Percentiles rank a stretch among this genome's conserved stretches.
phyloP scores from a whole-genome alignment of 2,797 vertebrate genomes.

The Hydrocynus forskahlii region DNA sequence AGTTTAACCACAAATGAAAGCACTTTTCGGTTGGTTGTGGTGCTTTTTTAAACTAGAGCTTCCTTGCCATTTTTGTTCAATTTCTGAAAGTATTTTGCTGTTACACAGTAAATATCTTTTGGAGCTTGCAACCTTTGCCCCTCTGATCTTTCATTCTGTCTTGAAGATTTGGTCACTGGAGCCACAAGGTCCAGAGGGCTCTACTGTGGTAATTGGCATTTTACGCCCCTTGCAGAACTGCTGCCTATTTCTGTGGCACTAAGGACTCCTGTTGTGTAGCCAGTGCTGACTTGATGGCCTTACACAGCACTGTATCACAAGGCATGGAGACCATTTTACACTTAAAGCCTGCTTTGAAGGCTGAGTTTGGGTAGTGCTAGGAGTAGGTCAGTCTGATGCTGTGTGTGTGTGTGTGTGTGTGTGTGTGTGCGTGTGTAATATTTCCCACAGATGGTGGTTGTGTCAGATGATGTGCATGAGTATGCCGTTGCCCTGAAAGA shows the following conservation, averaged over 20 bases:
- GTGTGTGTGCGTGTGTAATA: neutral
- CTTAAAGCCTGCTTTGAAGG: neutral
- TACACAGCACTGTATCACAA: neutral
- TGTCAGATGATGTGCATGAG: constrained; percentile 95
- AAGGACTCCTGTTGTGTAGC: neutral
- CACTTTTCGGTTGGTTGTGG: neutral
- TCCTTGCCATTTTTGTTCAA: neutral
- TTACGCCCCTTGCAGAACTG: neutral
- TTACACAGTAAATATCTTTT: neutral
- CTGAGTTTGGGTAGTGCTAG: neutral
- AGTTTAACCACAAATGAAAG: neutral
- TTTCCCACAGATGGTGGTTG: constrained; percentile 91
- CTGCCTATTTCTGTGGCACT: neutral
- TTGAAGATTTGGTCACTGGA: neutral
- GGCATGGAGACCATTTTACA: neutral
- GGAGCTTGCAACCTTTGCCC: neutral
- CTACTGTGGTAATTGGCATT: constrained; percentile 13
- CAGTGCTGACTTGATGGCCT: constrained; percentile 1
- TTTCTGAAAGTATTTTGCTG: neutral
- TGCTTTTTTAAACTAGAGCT: neutral
- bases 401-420: neutral
- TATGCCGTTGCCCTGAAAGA: constrained; percentile 94
- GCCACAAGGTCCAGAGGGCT: neutral
- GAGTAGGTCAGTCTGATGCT: neutral
- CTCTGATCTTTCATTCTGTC: neutral